These are phyloP conservation scores for Drosophila sordidula DNA, from an alignment of 2,888 invertebrate species.

Conservation along the genomic window DNA sequence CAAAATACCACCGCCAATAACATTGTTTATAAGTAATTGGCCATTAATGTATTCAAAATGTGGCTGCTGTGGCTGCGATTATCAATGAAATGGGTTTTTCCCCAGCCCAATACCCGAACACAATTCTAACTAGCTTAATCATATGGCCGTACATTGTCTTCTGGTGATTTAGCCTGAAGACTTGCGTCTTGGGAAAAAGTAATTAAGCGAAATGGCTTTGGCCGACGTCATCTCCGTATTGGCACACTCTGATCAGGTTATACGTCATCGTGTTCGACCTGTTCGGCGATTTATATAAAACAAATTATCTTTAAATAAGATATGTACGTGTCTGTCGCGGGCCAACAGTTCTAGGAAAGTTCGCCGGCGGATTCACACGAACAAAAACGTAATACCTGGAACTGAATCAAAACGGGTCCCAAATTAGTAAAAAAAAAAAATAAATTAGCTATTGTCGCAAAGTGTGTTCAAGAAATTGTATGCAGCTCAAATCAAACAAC, in stretches of 20 bases:
- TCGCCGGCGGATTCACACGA: slow-evolving; percentile 13
- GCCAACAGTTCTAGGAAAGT: slow-evolving; percentile 34
- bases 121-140: slow-evolving; percentile 28
- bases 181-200: slow-evolving; percentile 53
- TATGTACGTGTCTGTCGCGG: slow-evolving; percentile 13
- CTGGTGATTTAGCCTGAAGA: slow-evolving; percentile 3
- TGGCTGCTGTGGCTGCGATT: slow-evolving; percentile 3
- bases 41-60: slow-evolving; percentile 16
- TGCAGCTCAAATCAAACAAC: not conserved
- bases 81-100: slow-evolving; percentile 60
- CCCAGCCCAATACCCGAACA: slow-evolving; percentile 16
- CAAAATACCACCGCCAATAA: slow-evolving; percentile 4
- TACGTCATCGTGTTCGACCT: slow-evolving; percentile 14
- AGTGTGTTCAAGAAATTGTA: not conserved
- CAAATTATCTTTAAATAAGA: slow-evolving; percentile 9
- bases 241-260: slow-evolving; percentile 7
- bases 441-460: too few relatives aligned
- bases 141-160: not conserved
- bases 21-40: slow-evolving; percentile 35
- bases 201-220: slow-evolving; percentile 33
- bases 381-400: slow-evolving; percentile 17
- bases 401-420: not conserved
- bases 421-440: too few relatives aligned
- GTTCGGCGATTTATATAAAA: slow-evolving; percentile 21
- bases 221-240: slow-evolving; percentile 22